Percentiles rank a stretch among this genome's conserved stretches.
Evolutionary conservation across 2,113 vertebrate species (phyloP).

Genomic region (Oreochromis aureus): DNA sequence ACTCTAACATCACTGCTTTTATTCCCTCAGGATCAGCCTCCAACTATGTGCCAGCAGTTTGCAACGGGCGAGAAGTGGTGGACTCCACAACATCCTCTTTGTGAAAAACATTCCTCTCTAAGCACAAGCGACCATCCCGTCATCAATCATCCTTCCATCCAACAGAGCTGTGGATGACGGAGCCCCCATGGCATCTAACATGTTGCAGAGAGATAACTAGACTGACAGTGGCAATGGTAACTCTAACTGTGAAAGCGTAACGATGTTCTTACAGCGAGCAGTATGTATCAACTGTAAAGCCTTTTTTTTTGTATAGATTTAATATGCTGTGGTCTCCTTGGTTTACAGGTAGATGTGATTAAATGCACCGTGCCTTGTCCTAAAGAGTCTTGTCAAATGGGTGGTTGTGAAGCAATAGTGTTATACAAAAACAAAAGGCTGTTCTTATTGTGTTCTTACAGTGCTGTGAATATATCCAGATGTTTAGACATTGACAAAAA

Average conservation of each 20-base stretch:
- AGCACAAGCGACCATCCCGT: slow-evolving; percentile 24
- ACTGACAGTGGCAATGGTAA: not conserved
- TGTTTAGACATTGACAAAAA: slow-evolving; percentile 44
- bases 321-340: slow-evolving; percentile 55
- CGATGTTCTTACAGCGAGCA: slow-evolving; percentile 11
- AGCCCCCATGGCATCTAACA: not conserved
- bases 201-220: slow-evolving; percentile 28
- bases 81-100: slow-evolving; percentile 95
- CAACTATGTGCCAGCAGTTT: slow-evolving; percentile 88
- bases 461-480: slow-evolving; percentile 68
- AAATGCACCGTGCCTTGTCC: slow-evolving; percentile 66
- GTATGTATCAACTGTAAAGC: slow-evolving; percentile 50
- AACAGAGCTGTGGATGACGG: not conserved
- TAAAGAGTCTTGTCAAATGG: slow-evolving; percentile 58
- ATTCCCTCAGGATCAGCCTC: slow-evolving; percentile 73
- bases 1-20: not conserved
- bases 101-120: slow-evolving; percentile 66
- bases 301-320: slow-evolving; percentile 64
- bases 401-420: slow-evolving; percentile 60
- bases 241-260: slow-evolving; percentile 46
- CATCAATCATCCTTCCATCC: slow-evolving; percentile 13
- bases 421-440: slow-evolving; percentile 32
- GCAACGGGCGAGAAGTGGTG: slow-evolving; percentile 93
- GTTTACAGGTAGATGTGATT: slow-evolving; percentile 63
- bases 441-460: slow-evolving; percentile 57